Percentiles rank a stretch among this genome's conserved stretches.
These are phyloP conservation scores for Cheiracanthium punctorium DNA, from an alignment of 2,888 invertebrate genomes.

Conservation along the genomic window DNA sequence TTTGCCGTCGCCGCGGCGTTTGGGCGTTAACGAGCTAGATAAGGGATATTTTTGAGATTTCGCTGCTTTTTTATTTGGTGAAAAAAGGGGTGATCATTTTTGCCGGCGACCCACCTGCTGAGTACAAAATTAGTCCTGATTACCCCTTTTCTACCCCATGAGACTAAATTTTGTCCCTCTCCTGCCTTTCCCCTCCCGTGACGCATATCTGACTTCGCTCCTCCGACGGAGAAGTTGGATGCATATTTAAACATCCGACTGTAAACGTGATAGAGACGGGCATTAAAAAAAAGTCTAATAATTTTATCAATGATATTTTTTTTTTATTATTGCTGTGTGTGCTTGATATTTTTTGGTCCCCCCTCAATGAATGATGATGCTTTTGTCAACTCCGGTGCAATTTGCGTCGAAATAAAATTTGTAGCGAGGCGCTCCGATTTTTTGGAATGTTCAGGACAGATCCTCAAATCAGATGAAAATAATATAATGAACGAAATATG, in stretches of 20 bases:
- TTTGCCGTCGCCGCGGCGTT: not conserved
- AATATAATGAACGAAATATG: no score
- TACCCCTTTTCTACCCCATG: slow-evolving; percentile 9
- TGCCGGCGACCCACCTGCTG: slow-evolving; percentile 12
- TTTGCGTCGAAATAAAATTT: not conserved
- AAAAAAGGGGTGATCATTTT: slow-evolving; percentile 9
- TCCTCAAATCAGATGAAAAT: no score
- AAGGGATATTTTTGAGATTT: not conserved
- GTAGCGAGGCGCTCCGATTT: no score
- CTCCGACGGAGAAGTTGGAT: slow-evolving; percentile 22
- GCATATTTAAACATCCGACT: slow-evolving; percentile 64
- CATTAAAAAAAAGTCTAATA: not conserved
- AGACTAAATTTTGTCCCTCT: not conserved
- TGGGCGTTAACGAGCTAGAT: slow-evolving; percentile 13
- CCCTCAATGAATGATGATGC: not conserved
- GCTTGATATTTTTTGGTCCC: no score
- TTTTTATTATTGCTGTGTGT: not conserved
- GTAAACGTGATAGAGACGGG: slow-evolving; percentile 29
- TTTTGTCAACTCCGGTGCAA: not conserved
- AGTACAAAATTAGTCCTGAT: slow-evolving; percentile 9
- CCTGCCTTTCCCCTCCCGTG: not conserved
- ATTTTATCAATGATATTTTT: not conserved
- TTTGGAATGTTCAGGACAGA: no score
- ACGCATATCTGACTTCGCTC: not conserved
- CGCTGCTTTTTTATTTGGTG: not conserved